Percentiles rank a stretch among this genome's conserved stretches.
phyloP scores from a whole-genome alignment of 2,888 invertebrate species.

The Pristionchus maxplancki region DNA sequence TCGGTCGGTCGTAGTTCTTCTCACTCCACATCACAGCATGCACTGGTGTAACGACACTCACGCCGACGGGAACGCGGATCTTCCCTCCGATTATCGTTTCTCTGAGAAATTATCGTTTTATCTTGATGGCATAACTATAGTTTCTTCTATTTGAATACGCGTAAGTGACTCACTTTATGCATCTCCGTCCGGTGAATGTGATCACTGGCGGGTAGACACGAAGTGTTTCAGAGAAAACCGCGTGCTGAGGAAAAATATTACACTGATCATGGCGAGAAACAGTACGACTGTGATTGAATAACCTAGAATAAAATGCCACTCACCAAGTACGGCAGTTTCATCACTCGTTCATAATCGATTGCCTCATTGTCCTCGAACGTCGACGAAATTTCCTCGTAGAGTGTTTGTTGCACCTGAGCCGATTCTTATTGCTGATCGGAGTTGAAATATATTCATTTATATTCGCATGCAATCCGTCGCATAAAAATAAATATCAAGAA shows the following conservation, averaged over 20 bases:
- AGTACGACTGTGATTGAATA: no score
- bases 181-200: constrained; percentile 40
- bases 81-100: constrained; percentile 46
- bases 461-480: background rate
- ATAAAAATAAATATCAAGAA: background rate
- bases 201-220: constrained; percentile 34
- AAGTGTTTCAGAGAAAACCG: constrained; percentile 44
- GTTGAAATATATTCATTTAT: background rate
- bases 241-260: no score
- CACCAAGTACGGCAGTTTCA: constrained; percentile 40
- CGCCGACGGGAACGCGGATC: constrained; percentile 27
- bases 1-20: background rate
- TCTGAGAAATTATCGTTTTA: background rate
- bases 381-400: constrained; percentile 25
- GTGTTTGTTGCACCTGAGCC: background rate
- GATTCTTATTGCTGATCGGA: background rate
- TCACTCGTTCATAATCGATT: constrained; percentile 47
- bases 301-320: no score
- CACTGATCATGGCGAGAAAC: no score
- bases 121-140: background rate
- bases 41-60: constrained; percentile 21
- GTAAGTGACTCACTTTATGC: constrained; percentile 16
- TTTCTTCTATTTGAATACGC: background rate
- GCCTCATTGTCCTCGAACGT: constrained; percentile 21
- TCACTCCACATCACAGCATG: constrained; percentile 47